Evolutionary conservation across 2,888 invertebrate species (phyloP), one percentile per base, ranked within the genome.

Genomic region (Tolmerus cingulatus): DNA sequence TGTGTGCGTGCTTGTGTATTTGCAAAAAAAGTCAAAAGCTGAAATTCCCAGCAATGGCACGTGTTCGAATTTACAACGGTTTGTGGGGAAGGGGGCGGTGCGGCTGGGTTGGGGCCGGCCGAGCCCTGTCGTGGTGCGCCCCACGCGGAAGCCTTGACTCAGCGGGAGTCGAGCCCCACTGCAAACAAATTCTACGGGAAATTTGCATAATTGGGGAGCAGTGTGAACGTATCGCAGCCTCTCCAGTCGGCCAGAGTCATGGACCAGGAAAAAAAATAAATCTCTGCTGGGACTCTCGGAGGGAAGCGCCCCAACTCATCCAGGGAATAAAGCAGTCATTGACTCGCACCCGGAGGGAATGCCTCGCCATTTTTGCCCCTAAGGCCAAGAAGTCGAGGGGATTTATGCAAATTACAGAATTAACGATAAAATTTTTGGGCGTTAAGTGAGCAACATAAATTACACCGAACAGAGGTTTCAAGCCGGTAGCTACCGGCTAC

Each of bases 181-280:
- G 79, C 79, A 79, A 14, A 79, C 79, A 79, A 23, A 79, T 46
- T 12, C 14, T 51, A 14, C 3, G 27, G 27, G 9, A 51, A 16
- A 79, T 79, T 79, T 79, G 79, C 79, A 79, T 79, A 79, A 79
- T 79, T 51, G 55, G 14, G 79, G 51, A 79, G 57, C 5, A 57
- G 57, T 8, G 55, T 55, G 7, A 5, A 19, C 66, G 57, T 8
- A 8, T 51, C 51, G 51, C n/a, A n/a, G 51, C 51, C 16, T n/a
- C 51, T 51, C 51, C 34, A n/a, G n/a, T n/a, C 34, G 7, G 34
- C 34, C n/a, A n/a, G 51, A 51, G 51, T 1, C 16, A 8, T 51
- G n/a, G 51, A 5, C 7, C 5, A 5, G 19, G 8, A 51, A n/a
- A 30, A 2, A 3, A 30, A 30, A 30, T 1, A 30, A 30, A 51